Base-by-base conservation (phyloP, 2,113 vertebrate species). In the Paramisgurnus dabryanus region DNA sequence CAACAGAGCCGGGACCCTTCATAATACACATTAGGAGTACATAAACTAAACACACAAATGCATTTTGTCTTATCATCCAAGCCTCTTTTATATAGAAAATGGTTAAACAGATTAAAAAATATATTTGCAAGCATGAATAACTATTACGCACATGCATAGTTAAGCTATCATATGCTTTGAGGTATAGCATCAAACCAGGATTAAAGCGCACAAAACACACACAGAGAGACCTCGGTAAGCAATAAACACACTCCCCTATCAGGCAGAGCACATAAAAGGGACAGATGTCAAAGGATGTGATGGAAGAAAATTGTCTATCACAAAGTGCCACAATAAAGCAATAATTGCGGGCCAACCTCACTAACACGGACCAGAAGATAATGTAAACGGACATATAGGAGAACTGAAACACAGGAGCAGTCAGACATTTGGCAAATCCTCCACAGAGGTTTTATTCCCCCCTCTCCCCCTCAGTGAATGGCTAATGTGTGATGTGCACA, bases 391-490 rank as follows among this genome's bases (percentile, higher is more conserved):
- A 57, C 40, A 64, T 22, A 43, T 17, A 77, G 13, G 1, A 61
- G 22, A 57, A 72, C 40, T 22, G 1, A 63, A 4, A 61, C 70
- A 40, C 11, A 17, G 68, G 65, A 60, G 53, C 69, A 80, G 60
- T 76, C 72, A 78, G 50, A 67, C 66, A 76, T 68, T 75, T 65
- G 64, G 78, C 67, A 82, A 80, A 82, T 85, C 61, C 61, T 50
- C 68, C 53, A 82, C 41, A 53, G 61, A 82, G 72, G 80, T 77
- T 67, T 85, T 82, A 76, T 82, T 80, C 71, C 76, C 65, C 71
- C 80, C 49, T 82, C 77, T 85, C 66, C 80, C 67, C 72, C 80
- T 76, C 71, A 63, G 58, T 82, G 77, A 85, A 85, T 77, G 80
- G 83, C 67, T 85, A 85, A 85, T 82, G 72, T 77, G 80, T 77